phyloP scores from a whole-genome alignment of 92 coral and sea anemone genomes.

The Hydrozoanthus gracilis region DNA sequence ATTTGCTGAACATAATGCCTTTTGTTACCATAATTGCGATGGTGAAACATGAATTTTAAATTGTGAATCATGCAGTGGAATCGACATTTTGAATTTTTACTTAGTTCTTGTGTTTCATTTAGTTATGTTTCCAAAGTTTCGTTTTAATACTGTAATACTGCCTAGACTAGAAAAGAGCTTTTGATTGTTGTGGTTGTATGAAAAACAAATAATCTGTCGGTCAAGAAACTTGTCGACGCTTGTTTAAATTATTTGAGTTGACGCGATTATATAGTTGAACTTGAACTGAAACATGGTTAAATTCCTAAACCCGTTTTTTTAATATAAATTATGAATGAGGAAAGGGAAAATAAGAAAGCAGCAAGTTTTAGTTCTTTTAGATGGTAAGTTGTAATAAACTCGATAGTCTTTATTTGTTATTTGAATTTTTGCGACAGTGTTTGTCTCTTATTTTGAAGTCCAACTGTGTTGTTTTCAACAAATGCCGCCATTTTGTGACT shows the following conservation, averaged over 20 bases:
- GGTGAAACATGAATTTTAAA: not conserved
- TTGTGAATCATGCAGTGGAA: not conserved
- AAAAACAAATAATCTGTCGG: not conserved
- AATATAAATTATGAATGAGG: not conserved
- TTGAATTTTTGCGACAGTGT: not conserved
- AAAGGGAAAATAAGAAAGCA: not conserved
- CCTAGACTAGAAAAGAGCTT: not conserved
- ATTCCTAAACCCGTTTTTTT: not conserved
- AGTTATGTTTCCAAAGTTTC: not conserved
- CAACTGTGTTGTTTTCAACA: constrained; percentile 6
- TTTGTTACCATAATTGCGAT: not conserved
- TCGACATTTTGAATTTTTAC: constrained; percentile 1
- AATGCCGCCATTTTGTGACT: constrained; percentile 33
- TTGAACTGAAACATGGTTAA: not conserved
- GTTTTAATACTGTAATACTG: not conserved
- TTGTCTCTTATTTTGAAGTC: not conserved
- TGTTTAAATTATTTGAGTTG: no score
- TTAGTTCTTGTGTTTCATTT: not conserved
- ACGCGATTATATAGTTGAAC: no score
- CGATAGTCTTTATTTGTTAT: not conserved
- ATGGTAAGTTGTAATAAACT: not conserved
- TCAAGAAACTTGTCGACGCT: no score
- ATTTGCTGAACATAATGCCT: constrained; percentile 15
- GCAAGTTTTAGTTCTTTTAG: not conserved
- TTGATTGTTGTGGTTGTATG: not conserved